Evolutionary conservation across 2,113 vertebrate species (phyloP), one percentile per base, ranked within the genome.

Genomic region (Eidolon helvum): DNA sequence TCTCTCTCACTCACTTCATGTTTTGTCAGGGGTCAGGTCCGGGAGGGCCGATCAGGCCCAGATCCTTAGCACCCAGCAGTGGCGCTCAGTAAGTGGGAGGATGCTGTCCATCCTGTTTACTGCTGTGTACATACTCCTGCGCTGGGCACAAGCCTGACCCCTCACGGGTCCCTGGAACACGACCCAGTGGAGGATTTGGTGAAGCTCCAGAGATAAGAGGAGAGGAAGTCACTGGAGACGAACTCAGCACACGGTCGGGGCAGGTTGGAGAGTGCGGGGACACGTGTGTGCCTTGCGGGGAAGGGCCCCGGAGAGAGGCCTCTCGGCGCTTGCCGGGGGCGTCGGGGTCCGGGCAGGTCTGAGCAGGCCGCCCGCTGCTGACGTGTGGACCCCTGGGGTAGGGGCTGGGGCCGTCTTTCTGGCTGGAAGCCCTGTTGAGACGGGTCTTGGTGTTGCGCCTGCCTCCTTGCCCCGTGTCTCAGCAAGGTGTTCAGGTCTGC

Each of bases 261-360:
- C 78, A 78, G 71, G n/a, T 3, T 7, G 24, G 63, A 26, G 53
- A 19, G 22, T 0, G 1, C 12, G 2, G 33, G 68, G 91, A 48
- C 22, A 38, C 4, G 57, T 26, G 45, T 79, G 15, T 22, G 59
- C 80, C 66, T 19, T 21, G 12, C 1, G 33, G 48, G 72, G 79
- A 68, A 45, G 40, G 84, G 57, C 38, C 74, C 35, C 0, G 26
- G 22, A 3, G 28, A 33, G 21, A 28, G 30, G 24, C 38, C 66
- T 16, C 5, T 0, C 1, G 1, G 48, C 33, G 26, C 82, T 28
- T 1, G 2, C 15, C 2, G 45, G 69, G 50, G 12, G 10, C 3
- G 61, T 0, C 5, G 10, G 66, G 40, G 57, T 35, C 59, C 4
- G 1, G 18, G 43, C 53, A 38, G 84, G 61, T 48, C 0, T 0